phyloP scores from a whole-genome alignment of 2,113 vertebrate species.

The Phycodurus eques region DNA sequence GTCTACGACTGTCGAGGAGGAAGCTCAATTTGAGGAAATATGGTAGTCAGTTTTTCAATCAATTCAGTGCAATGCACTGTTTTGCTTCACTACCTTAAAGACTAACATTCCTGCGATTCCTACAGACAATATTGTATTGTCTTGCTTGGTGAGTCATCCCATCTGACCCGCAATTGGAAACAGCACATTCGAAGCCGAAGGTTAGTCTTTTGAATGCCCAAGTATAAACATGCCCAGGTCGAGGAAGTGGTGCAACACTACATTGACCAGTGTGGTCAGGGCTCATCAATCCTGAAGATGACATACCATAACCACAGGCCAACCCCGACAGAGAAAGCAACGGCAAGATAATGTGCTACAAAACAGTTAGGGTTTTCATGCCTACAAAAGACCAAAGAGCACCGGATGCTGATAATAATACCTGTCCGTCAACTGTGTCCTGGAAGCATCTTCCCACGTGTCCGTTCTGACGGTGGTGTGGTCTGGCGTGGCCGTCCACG shows the following conservation, averaged over 20 bases:
- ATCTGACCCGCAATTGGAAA: conserved; percentile 4
- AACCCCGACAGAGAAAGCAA: conserved; percentile 20
- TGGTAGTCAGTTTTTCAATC: background rate
- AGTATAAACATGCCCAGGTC: conserved; percentile 29
- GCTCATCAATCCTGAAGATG: conserved; percentile 39
- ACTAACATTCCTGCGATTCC: background rate
- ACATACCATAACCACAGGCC: conserved; percentile 36
- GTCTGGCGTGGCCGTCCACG: conserved; percentile 34
- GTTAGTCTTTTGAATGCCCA: conserved; percentile 18
- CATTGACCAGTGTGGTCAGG: conserved; percentile 30
- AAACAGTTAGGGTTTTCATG: conserved; percentile 20
- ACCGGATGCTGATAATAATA: conserved; percentile 52
- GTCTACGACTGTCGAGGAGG: no score
- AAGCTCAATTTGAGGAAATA: background rate
- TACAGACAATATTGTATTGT: conserved; percentile 7
- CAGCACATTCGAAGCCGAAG: conserved; percentile 17
- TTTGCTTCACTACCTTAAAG: background rate
- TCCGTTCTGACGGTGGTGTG: conserved; percentile 51
- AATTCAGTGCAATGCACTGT: background rate
- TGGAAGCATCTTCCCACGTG: conserved; percentile 86
- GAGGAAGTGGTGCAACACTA: conserved; percentile 32
- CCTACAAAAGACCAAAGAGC: background rate
- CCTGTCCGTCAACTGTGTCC: conserved; percentile 85
- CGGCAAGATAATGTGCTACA: conserved; percentile 21
- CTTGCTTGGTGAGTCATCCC: background rate